Conservation (phyloP, 2,888 invertebrate species). For the Holacanthella duospinosa region DNA sequence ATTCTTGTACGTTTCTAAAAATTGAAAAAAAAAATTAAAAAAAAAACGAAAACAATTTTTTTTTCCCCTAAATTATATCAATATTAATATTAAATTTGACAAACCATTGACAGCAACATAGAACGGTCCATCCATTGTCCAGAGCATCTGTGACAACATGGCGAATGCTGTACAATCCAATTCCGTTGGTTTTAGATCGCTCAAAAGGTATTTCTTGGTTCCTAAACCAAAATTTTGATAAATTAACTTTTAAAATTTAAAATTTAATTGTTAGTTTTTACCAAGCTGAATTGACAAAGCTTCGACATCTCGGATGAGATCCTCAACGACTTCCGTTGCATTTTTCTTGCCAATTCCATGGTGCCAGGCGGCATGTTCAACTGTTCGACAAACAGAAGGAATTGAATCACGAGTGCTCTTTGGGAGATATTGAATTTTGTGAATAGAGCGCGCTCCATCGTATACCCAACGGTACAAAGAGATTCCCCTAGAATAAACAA, state of each 20-base stretch:
- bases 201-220: conserved; percentile 25
- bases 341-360: conserved; percentile 33
- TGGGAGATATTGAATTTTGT: conserved; percentile 29
- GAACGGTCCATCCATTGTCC: conserved; percentile 35
- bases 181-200: conserved; percentile 24
- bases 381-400: conserved; percentile 27
- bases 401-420: conserved; percentile 21
- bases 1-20: conserved; percentile 21
- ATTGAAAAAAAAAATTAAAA: not conserved
- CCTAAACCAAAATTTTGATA: conserved; percentile 13
- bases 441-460: conserved; percentile 24
- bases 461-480: conserved; percentile 36
- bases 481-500: conserved; percentile 31
- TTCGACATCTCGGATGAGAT: conserved; percentile 19
- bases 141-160: conserved; percentile 32
- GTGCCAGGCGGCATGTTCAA: conserved; percentile 33
- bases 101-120: conserved; percentile 23
- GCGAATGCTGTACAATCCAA: conserved; percentile 36
- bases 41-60: no score
- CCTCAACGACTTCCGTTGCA: conserved; percentile 26
- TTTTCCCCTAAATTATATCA: no score
- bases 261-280: conserved; percentile 6
- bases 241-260: not conserved
- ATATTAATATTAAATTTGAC: not conserved
- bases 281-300: conserved; percentile 28